phyloP scores from a whole-genome alignment of 2,113 vertebrate species.

The Polyodon spathula region DNA sequence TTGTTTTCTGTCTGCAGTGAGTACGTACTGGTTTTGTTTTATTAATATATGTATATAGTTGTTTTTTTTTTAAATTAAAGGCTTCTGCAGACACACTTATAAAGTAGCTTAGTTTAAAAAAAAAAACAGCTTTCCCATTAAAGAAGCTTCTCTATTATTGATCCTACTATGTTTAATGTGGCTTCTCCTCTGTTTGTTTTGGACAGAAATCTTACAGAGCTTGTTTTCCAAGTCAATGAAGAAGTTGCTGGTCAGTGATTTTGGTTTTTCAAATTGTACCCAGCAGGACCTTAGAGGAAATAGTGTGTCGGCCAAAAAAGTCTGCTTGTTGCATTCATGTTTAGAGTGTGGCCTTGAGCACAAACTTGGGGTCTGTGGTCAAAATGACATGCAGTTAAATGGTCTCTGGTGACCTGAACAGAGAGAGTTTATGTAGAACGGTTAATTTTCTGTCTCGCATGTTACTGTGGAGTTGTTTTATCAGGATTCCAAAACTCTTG shows the following conservation, averaged over 20 bases:
- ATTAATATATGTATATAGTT: too few species aligned
- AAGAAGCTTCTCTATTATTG: slow-evolving; percentile 37
- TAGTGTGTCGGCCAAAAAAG: slow-evolving; percentile 48
- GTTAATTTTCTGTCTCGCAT: slow-evolving; percentile 22
- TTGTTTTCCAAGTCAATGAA: slow-evolving; percentile 60
- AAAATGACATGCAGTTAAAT: slow-evolving; percentile 24
- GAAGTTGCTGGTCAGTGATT: slow-evolving; percentile 52
- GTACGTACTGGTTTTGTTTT: too few species aligned
- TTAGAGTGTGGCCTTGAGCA: slow-evolving; percentile 43
- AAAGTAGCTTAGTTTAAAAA: background rate
- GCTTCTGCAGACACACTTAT: background rate
- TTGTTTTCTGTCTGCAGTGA: background rate
- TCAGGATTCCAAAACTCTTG: background rate
- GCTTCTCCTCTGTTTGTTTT: slow-evolving; percentile 56
- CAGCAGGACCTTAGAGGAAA: slow-evolving; percentile 57
- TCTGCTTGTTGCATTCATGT: slow-evolving; percentile 40
- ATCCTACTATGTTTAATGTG: slow-evolving; percentile 47
- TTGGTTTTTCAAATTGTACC: slow-evolving; percentile 48
- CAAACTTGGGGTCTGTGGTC: slow-evolving; percentile 41
- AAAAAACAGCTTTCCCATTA: slow-evolving; percentile 27
- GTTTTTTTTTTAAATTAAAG: too few species aligned
- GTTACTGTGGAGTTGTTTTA: background rate
- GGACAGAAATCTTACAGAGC: slow-evolving; percentile 36
- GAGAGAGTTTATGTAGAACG: slow-evolving; percentile 22
- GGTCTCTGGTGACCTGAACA: slow-evolving; percentile 33